Conservation (phyloP, 1,140 invertebrate genomes). For the Phymorhynchus buccinoides region DNA sequence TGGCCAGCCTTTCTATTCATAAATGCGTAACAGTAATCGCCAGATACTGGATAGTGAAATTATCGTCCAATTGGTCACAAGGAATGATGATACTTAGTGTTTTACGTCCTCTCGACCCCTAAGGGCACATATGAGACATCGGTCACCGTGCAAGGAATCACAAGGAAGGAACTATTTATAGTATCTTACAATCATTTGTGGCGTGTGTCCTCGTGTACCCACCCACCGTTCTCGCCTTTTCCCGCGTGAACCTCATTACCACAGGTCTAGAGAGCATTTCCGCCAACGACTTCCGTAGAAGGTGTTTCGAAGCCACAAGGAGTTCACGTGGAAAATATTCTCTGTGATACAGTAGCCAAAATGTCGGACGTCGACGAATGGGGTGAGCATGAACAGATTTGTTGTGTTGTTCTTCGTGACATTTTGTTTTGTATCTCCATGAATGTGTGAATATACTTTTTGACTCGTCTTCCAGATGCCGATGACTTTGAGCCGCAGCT, state of each 20-base stretch:
- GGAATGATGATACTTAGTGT: too few species aligned
- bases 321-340: background rate
- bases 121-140: too few species aligned
- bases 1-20: too few species aligned
- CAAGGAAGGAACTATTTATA: background rate
- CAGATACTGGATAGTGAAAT: too few species aligned
- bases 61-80: too few species aligned
- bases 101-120: too few species aligned
- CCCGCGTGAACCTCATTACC: background rate
- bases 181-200: background rate
- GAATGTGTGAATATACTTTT: background rate
- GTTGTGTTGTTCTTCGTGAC: background rate
- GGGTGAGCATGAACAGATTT: conserved; percentile 44
- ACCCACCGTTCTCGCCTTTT: background rate
- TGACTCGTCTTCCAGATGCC: conserved; percentile 45
- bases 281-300: background rate
- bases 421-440: background rate
- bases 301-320: background rate
- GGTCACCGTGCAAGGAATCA: too few species aligned
- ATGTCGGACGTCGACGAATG: conserved; percentile 41
- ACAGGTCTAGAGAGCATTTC: background rate
- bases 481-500: conserved; percentile 55
- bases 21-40: too few species aligned
- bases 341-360: conserved; percentile 22
- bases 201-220: background rate